phyloP scores from a whole-genome alignment of 2,113 vertebrate species.

The Eclectus roratus region DNA sequence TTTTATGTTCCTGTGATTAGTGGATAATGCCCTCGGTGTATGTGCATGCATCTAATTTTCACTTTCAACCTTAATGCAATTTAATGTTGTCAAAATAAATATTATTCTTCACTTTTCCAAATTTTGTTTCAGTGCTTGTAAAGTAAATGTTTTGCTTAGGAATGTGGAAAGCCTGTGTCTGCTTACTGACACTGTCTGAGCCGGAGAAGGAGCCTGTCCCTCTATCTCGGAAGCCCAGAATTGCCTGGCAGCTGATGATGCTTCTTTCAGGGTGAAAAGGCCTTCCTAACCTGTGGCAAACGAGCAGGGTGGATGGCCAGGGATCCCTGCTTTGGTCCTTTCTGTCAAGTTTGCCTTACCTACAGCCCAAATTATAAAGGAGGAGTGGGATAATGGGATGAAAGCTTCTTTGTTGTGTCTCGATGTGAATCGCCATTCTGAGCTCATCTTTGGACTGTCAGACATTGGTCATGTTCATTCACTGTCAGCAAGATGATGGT shows the following conservation, averaged over 20 bases:
- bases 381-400: background rate
- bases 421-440: background rate
- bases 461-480: background rate
- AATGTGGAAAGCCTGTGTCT: slow-evolving; percentile 17
- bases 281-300: background rate
- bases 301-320: background rate
- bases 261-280: background rate
- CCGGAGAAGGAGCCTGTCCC: background rate
- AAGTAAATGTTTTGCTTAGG: slow-evolving; percentile 52
- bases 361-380: background rate
- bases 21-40: background rate
- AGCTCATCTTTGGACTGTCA: background rate
- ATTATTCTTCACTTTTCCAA: slow-evolving; percentile 48
- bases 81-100: slow-evolving; percentile 55
- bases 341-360: background rate
- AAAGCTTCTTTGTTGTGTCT: background rate
- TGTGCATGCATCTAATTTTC: slow-evolving; percentile 50
- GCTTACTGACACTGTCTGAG: background rate
- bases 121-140: slow-evolving; percentile 7
- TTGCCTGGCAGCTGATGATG: accelerated
- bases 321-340: background rate
- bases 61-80: slow-evolving; percentile 36
- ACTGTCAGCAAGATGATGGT: background rate
- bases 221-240: background rate
- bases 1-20: slow-evolving; percentile 43